Evolutionary conservation across 37 sponge, comb jelly and placozoan genomes (phyloP).

Genomic region (Oopsacas minuta): DNA sequence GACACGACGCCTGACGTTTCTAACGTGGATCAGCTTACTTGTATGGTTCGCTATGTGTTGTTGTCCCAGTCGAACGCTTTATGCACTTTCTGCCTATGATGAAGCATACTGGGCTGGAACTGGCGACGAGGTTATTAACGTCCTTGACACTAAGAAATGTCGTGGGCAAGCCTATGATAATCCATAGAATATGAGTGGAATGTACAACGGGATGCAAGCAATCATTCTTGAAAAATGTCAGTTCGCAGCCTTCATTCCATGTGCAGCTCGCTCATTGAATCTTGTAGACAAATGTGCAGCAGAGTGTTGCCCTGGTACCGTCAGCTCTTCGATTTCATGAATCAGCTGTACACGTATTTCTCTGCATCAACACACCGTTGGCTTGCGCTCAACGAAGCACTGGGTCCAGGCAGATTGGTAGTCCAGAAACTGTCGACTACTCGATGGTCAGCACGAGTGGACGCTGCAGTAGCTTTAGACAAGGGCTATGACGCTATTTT

Average conservation of each 20-base stretch:
- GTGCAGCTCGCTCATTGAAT: slow-evolving; percentile 29
- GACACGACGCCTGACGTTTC: slow-evolving; percentile 26
- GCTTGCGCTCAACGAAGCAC: slow-evolving; percentile 14
- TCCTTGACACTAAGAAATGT: neutral
- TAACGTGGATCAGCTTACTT: slow-evolving; percentile 26
- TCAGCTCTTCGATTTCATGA: slow-evolving; percentile 23
- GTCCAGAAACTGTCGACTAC: slow-evolving; percentile 18
- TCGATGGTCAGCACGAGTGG: slow-evolving; percentile 25
- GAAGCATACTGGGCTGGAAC: slow-evolving; percentile 22
- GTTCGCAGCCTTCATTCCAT: slow-evolving; percentile 16
- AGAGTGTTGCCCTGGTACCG: slow-evolving; percentile 12
- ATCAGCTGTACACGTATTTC: slow-evolving; percentile 21
- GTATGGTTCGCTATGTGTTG: slow-evolving; percentile 16
- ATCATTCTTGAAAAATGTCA: slow-evolving; percentile 19
- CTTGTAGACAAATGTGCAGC: slow-evolving; percentile 21
- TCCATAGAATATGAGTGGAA: slow-evolving; percentile 20
- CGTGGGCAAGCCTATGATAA: slow-evolving; percentile 27
- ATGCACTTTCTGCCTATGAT: slow-evolving; percentile 19
- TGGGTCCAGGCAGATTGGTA: slow-evolving; percentile 8
- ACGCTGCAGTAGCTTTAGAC: slow-evolving; percentile 21
- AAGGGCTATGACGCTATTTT: slow-evolving; percentile 21
- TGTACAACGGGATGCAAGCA: slow-evolving; percentile 11
- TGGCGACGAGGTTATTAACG: slow-evolving; percentile 21
- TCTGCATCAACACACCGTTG: slow-evolving; percentile 32
- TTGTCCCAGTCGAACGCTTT: slow-evolving; percentile 28